phyloP scores from a whole-genome alignment of 2,113 vertebrate species.

The Tragelaphus buxtoni region DNA sequence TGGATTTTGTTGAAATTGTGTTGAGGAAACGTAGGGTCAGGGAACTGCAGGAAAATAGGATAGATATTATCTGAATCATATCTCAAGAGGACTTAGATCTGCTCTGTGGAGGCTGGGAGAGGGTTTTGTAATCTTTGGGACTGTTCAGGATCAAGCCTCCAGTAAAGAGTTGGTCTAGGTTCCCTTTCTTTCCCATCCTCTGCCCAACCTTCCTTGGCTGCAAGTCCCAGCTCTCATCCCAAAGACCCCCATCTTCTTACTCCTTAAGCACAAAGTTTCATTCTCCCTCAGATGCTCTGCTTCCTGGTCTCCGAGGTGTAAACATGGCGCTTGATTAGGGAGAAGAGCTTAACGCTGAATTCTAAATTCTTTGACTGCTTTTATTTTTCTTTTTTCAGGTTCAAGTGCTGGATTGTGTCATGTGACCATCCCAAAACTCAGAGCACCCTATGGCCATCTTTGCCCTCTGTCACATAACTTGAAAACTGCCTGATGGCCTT shows the following conservation, averaged over 20 bases:
- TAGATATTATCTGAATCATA: not conserved
- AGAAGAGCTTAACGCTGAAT: slow-evolving; percentile 64
- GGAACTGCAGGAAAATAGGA: not conserved
- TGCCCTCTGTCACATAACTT: slow-evolving; percentile 76
- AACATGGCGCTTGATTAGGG: slow-evolving; percentile 41
- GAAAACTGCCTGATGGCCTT: slow-evolving; percentile 72
- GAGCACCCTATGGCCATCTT: slow-evolving; percentile 73
- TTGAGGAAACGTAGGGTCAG: not conserved
- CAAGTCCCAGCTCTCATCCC: not conserved
- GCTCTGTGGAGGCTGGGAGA: not conserved
- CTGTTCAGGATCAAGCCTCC: not conserved
- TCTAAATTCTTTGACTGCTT: slow-evolving; percentile 76
- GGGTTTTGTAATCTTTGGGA: not conserved
- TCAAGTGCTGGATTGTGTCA: slow-evolving; percentile 78
- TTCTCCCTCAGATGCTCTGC: not conserved
- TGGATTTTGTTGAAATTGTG: not conserved
- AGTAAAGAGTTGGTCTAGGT: not conserved
- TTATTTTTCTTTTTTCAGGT: slow-evolving; percentile 75
- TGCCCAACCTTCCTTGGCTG: not conserved
- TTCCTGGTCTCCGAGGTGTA: not conserved
- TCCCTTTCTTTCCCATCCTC: not conserved
- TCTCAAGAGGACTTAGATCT: not conserved
- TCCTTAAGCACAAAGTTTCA: not conserved
- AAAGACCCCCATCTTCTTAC: not conserved
- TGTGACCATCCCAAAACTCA: slow-evolving; percentile 74